Conservation (phyloP, 2,797 vertebrate species). For the Ctenopoma kingsleyae region DNA sequence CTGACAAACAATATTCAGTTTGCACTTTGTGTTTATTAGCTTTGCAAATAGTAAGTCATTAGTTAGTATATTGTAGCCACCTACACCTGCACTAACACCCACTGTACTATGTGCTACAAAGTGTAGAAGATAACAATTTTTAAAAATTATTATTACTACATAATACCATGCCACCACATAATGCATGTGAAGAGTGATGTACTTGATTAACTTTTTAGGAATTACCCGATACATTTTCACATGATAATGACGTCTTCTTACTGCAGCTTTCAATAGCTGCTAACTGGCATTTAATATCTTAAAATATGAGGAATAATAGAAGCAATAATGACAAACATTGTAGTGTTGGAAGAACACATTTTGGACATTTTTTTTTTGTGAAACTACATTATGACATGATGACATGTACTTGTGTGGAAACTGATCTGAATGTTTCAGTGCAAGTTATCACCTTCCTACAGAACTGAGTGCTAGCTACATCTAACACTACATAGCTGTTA, state of each 20-base stretch:
- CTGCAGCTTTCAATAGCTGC: neutral
- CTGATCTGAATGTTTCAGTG: neutral
- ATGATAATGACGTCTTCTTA: neutral
- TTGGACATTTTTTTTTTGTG: no score
- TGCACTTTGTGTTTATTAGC: neutral
- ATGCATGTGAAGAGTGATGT: neutral
- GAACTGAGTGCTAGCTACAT: neutral
- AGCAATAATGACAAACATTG: neutral
- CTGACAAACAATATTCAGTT: neutral
- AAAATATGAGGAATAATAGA: neutral
- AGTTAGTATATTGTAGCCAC: no score
- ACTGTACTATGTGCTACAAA: conserved; percentile 1
- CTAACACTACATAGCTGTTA: conserved; percentile 22
- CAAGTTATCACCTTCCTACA: conserved; percentile 3
- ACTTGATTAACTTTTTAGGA: neutral
- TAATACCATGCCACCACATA: neutral
- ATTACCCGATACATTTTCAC: neutral
- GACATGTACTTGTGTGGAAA: neutral
- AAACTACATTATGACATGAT: neutral
- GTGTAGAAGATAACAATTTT: neutral
- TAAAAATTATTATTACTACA: neutral
- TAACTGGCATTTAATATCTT: conserved; percentile 11
- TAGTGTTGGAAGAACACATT: neutral
- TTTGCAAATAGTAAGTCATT: conserved; percentile 6
- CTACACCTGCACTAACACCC: conserved; percentile 4